Conservation (phyloP, 2,113 vertebrate species). For the Colossoma macropomum region DNA sequence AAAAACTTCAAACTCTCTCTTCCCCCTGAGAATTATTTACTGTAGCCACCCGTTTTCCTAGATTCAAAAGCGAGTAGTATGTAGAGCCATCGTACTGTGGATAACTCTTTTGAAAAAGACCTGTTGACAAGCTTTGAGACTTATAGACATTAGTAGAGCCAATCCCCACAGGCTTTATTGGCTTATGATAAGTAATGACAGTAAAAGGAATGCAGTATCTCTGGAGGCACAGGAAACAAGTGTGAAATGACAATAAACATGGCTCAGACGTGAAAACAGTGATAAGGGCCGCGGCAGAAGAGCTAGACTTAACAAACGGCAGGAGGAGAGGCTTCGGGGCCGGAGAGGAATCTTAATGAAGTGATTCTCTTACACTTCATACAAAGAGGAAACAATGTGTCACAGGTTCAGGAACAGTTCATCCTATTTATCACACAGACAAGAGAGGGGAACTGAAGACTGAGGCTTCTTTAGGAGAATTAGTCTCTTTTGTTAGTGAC, state of each 20-base stretch:
- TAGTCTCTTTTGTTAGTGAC: not conserved
- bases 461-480: constrained; percentile 17
- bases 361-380: constrained; percentile 51
- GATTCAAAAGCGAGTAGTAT: not conserved
- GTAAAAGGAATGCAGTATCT: constrained; percentile 62
- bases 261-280: constrained; percentile 48
- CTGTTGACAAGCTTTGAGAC: constrained; percentile 7
- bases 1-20: not conserved
- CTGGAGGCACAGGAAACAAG: constrained; percentile 62
- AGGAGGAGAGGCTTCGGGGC: constrained; percentile 43
- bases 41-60: not conserved
- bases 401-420: constrained; percentile 33
- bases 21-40: not conserved
- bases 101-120: constrained; percentile 21
- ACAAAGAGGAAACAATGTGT: constrained; percentile 17
- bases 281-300: constrained; percentile 69
- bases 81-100: not conserved
- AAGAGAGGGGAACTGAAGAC: constrained; percentile 23
- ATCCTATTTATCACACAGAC: not conserved
- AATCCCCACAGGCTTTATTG: not conserved
- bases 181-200: constrained; percentile 32
- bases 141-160: constrained; percentile 4
- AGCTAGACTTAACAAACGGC: constrained; percentile 62
- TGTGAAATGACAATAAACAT: constrained; percentile 58
- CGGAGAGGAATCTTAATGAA: constrained; percentile 64